phyloP scores from a whole-genome alignment of 2,888 invertebrate genomes.

The Drosophila kuntzei region DNA sequence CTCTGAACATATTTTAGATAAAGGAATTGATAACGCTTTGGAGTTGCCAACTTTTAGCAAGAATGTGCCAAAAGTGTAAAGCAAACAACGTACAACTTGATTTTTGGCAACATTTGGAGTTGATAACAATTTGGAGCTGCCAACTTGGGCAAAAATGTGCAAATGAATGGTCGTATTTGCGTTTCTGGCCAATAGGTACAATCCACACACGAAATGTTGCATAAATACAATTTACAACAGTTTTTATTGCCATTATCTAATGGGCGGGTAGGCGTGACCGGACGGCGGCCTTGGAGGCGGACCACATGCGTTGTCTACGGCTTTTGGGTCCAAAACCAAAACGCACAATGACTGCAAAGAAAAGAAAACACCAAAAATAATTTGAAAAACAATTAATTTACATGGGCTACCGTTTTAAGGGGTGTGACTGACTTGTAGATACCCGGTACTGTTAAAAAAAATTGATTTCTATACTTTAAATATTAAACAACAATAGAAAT shows the following conservation, averaged over 20 bases:
- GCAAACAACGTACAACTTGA: not conserved
- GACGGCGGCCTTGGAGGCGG: slow-evolving; percentile 23
- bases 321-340: slow-evolving; percentile 43
- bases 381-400: slow-evolving; percentile 14
- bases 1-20: not conserved
- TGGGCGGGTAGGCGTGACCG: slow-evolving; percentile 55
- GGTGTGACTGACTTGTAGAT: not conserved
- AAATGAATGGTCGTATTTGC: not conserved
- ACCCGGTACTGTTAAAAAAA: not conserved
- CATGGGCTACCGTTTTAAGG: slow-evolving; percentile 1
- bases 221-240: slow-evolving; percentile 27
- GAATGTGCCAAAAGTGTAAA: not conserved
- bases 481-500: too few relatives aligned
- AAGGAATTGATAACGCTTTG: not conserved
- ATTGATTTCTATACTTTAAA: too few relatives aligned
- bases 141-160: slow-evolving; percentile 24
- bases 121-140: slow-evolving; percentile 16
- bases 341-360: slow-evolving; percentile 48
- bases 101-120: not conserved
- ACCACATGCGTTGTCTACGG: slow-evolving; percentile 14
- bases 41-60: not conserved
- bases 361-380: slow-evolving; percentile 8
- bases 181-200: not conserved
- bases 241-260: slow-evolving; percentile 54
- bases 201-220: slow-evolving; percentile 18